These are phyloP conservation scores for Procambarus virginalis DNA, from an alignment of 1,140 invertebrate genomes.

Conservation along the genomic window DNA sequence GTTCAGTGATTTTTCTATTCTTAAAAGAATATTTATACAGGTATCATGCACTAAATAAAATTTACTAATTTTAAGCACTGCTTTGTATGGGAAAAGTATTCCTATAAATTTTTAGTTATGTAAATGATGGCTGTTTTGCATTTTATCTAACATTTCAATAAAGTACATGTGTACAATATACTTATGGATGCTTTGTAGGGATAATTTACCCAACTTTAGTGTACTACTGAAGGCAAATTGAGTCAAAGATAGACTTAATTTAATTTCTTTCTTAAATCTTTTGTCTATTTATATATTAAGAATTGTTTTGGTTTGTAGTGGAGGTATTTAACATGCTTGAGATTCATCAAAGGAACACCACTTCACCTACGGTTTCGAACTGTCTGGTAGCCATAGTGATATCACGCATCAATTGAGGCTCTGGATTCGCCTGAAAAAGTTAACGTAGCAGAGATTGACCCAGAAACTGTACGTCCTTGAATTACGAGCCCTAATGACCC, in stretches of 20 bases:
- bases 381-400: slow-evolving; percentile 64
- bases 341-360: neutral
- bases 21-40: neutral
- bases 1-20: no score
- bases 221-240: neutral
- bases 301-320: neutral
- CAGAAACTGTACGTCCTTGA: slow-evolving; percentile 65
- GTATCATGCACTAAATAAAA: neutral
- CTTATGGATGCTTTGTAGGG: neutral
- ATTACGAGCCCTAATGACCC: slow-evolving; percentile 67
- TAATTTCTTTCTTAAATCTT: neutral
- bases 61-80: neutral
- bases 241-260: neutral
- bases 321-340: neutral
- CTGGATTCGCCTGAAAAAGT: slow-evolving; percentile 55
- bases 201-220: neutral
- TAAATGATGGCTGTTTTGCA: neutral
- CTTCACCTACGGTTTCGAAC: slow-evolving; percentile 50
- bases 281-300: no score
- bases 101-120: neutral
- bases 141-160: neutral
- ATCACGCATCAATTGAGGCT: slow-evolving; percentile 50
- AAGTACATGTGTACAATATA: neutral
- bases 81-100: neutral
- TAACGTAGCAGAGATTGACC: slow-evolving; percentile 62